Conservation (phyloP, 2,113 vertebrate species). For the Caloenas nicobarica region DNA sequence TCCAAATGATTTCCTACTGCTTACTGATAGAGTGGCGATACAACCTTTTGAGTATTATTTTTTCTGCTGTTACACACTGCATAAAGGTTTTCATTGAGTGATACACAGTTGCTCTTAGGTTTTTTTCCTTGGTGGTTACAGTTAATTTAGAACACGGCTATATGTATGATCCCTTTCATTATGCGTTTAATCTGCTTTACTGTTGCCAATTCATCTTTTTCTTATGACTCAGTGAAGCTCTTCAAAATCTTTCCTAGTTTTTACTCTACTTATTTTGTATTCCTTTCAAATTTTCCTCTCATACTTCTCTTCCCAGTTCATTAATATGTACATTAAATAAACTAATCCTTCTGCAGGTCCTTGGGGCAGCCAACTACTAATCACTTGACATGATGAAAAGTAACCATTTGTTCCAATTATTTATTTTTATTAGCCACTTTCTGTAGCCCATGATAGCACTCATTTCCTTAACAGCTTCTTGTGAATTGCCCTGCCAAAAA, state of each 20-base stretch:
- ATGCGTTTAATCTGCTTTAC: conserved; percentile 43
- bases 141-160: conserved; percentile 48
- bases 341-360: conserved; percentile 39
- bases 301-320: conserved; percentile 55
- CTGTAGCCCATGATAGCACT: conserved; percentile 17
- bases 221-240: conserved; percentile 40
- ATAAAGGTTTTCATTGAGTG: conserved; percentile 44
- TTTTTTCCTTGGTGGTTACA: conserved; percentile 15
- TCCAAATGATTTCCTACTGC: conserved; percentile 6
- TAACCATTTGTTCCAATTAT: conserved; percentile 59
- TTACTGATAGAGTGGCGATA: background rate
- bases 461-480: conserved; percentile 65
- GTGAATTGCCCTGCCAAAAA: conserved; percentile 35
- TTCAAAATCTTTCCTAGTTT: conserved; percentile 34
- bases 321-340: conserved; percentile 48
- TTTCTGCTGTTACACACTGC: conserved; percentile 1
- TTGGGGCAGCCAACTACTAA: conserved; percentile 15
- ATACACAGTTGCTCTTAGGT: background rate
- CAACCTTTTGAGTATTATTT: conserved; percentile 6
- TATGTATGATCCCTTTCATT: conserved; percentile 41
- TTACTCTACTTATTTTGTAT: conserved; percentile 31
- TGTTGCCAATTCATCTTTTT: conserved; percentile 37
- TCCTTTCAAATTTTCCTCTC: conserved; percentile 40
- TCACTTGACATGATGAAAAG: conserved; percentile 46
- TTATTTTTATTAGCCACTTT: conserved; percentile 63